Evolutionary conservation across 2,888 invertebrate genomes (phyloP), one percentile per base, ranked within the genome.

Genomic region (Desoria tigrina): DNA sequence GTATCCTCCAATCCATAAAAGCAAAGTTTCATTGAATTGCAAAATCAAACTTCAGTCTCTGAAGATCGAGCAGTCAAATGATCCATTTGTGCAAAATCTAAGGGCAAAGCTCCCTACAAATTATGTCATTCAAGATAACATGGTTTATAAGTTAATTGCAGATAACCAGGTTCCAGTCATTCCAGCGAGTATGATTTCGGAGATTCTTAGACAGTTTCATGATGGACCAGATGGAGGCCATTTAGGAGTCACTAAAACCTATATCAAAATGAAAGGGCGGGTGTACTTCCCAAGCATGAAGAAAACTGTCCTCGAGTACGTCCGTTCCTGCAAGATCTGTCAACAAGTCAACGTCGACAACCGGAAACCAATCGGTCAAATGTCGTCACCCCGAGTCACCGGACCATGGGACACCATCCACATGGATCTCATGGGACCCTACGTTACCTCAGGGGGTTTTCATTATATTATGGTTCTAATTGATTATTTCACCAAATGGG

Each of bases 401-500:
- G 56, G 67, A 42, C 61, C 69, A 11, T 67, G 65, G 65, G 57
- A 64, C 21, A 23, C 61, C 1, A 2, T 71, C 2, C 39, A 26
- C 24, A 42, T 66, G 4, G 70, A 71, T 58, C 53, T 66, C 32
- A 26, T 65, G 2, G 68, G 71, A n/a, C 62, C 63, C 18, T 50
- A 59, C 3, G 59, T 62, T 2, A 7, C n/a, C 1, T 54, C 61
- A 6, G n/a, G 2, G 2, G 2, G 45, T 16, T 2, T 65, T 18
- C 67, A 70, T 51, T 18, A 42, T 6, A 65, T 61, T 49, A 50
- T 75, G 2, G 69, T 69, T 0, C 50, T 67, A 11, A 63, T 68
- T 0, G 72, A 74, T 23, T 64, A 72, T 55, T 66, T 71, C 24
- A 63, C 62, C 1, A 65, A 64, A 37, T 74, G 65, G 65, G 57